Evolutionary conservation across 2,113 vertebrate genomes (phyloP).

Genomic region (Phylloscopus trochilus): DNA sequence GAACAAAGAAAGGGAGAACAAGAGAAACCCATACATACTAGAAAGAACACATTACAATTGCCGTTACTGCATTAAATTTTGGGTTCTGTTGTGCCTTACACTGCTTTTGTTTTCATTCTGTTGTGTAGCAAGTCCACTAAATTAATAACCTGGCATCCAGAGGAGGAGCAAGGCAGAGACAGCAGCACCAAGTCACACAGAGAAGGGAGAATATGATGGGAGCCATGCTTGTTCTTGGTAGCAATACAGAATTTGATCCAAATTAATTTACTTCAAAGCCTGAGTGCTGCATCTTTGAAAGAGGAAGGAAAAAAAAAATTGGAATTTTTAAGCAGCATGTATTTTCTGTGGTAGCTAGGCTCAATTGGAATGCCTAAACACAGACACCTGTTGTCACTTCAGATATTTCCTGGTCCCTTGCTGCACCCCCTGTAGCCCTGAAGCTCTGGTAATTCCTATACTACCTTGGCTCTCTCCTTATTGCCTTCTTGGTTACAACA

Average conservation of each 20-base stretch:
- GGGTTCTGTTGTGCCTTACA: background rate
- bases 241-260: background rate
- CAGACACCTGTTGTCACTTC: background rate
- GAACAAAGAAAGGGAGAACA: background rate
- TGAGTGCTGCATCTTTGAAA: conserved; percentile 32
- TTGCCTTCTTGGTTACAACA: background rate
- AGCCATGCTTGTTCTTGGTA: background rate
- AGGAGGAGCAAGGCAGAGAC: background rate
- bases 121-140: background rate
- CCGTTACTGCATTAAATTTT: background rate
- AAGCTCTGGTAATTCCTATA: background rate
- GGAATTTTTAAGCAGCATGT: background rate
- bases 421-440: background rate
- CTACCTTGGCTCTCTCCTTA: background rate
- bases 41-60: background rate
- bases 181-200: background rate
- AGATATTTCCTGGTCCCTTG: background rate
- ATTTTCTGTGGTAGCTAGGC: background rate
- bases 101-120: background rate
- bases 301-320: background rate
- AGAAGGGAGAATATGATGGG: background rate
- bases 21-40: background rate
- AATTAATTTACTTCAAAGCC: conserved; percentile 9
- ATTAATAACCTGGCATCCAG: background rate
- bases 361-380: background rate